phyloP scores from a whole-genome alignment of 64 coral and sea anemone species.

The Montipora foliosa region DNA sequence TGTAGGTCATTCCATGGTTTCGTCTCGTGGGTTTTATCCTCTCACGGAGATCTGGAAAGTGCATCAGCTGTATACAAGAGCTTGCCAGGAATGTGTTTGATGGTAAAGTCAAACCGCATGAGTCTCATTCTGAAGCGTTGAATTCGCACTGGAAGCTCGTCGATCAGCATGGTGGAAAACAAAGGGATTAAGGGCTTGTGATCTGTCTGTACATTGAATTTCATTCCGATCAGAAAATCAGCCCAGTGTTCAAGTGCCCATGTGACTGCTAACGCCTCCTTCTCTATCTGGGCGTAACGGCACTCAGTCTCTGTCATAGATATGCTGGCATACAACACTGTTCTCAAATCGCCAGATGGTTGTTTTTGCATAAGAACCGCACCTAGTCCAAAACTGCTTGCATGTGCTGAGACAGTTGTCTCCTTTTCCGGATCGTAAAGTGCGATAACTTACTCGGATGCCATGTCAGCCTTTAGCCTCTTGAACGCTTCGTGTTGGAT shows the following conservation, averaged over 20 bases:
- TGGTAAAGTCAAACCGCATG: conserved; percentile 18
- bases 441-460: conserved; percentile 24
- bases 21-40: conserved; percentile 16
- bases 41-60: not conserved
- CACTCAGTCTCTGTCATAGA: conserved; percentile 5
- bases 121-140: conserved; percentile 12
- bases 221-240: not conserved
- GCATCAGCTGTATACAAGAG: conserved; percentile 4
- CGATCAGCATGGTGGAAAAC: not conserved
- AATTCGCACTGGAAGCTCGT: not conserved
- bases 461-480: conserved; percentile 33
- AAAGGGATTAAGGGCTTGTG: not conserved
- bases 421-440: conserved; percentile 45
- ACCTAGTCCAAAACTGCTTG: conserved; percentile 46
- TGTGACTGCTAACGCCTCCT: not conserved
- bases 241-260: conserved; percentile 26
- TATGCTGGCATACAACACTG: conserved; percentile 31
- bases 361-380: conserved; percentile 60
- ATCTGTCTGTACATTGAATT: not conserved
- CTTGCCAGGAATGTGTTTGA: not conserved
- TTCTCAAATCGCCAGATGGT: not conserved
- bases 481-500: conserved; percentile 43
- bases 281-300: not conserved
- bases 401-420: conserved; percentile 62
- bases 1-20: conserved; percentile 34